A percentile compares a stretch with the other conserved stretches of the same genome.
phyloP scores from a whole-genome alignment of 2,888 invertebrate species.

The Cantharis rustica region DNA sequence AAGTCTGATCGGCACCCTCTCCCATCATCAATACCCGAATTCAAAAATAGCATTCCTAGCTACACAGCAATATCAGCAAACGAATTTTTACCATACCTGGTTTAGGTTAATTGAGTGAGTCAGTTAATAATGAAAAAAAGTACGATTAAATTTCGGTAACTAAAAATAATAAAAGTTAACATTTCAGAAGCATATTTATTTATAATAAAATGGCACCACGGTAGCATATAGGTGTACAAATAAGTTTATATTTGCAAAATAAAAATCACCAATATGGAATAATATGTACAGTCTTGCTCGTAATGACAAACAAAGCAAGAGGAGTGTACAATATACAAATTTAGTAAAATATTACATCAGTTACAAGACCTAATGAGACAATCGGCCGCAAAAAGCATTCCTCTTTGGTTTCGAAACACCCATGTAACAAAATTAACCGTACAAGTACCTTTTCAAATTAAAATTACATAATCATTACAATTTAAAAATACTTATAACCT shows the following conservation, averaged over 20 bases:
- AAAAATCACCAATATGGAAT: slow-evolving; percentile 17
- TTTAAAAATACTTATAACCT: background rate
- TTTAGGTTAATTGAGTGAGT: no score
- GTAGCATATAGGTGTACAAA: slow-evolving; percentile 31
- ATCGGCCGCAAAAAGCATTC: background rate
- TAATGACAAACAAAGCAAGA: slow-evolving; percentile 21
- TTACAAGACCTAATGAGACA: background rate
- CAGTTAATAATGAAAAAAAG: no score
- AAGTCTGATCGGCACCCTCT: no score
- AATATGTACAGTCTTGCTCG: slow-evolving; percentile 23
- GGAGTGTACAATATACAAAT: background rate
- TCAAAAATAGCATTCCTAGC: no score
- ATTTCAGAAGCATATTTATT: slow-evolving; percentile 36
- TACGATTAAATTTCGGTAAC: no score
- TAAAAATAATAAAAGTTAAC: slow-evolving; percentile 3
- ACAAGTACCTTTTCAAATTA: background rate
- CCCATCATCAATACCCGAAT: no score
- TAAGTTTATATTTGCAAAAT: slow-evolving; percentile 23
- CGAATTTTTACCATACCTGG: no score
- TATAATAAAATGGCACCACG: slow-evolving; percentile 35
- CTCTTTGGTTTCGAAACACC: background rate
- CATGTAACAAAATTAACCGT: background rate
- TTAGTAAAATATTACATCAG: background rate
- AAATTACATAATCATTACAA: background rate
- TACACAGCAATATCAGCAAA: no score